Evolutionary conservation across 2,113 vertebrate species (phyloP), one percentile per base, ranked within the genome.

Genomic region (Mellivora capensis): DNA sequence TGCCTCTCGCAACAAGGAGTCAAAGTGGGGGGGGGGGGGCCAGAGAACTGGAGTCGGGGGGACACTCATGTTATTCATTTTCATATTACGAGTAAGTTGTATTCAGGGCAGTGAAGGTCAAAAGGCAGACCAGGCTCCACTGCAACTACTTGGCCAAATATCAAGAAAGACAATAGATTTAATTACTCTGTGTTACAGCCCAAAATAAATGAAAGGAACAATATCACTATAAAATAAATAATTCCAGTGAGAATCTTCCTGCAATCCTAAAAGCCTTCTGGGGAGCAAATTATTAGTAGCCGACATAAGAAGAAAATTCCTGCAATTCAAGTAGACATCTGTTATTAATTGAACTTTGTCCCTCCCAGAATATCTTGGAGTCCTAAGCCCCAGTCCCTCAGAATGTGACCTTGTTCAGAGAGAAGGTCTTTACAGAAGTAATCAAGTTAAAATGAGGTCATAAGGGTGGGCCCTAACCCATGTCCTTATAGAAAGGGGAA

Each of bases 121-220:
- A 80, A 59, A 91, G 72, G 39, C 44, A 81, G 62, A 61, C n/a
- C 71, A 92, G 84, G 37, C 10, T 90, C 39, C 20, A 31, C 62
- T 23, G 29, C 20, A 96, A 92, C 31, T 31, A 52, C 79, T 71
- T 93, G 85, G 88, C 67, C 39, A 94, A 87, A 7, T 71, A 42
- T 13, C 52, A 86, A 67, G 42, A 81, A 81, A 37, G 69, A 77
- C 12, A 34, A 23, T 34, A 81, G 49, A 96, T 91, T 93, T 91
- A 84, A 96, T 44, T 57, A n/a, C 54, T 94, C 25, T 85, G 21
- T 77, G 23, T 92, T 71, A 88, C 0, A 39, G 64, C 27, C 54
- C 69, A 72, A 96, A 98, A 77, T 89, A 89, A 97, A 87, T 74
- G 29, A 59, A 81, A 91, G 54, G 12, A 93, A 96, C 27, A n/a